A percentile compares a stretch with the other conserved stretches of the same genome.
Evolutionary conservation across 1,140 invertebrate species (phyloP).

Genomic region (Linepithema humile): DNA sequence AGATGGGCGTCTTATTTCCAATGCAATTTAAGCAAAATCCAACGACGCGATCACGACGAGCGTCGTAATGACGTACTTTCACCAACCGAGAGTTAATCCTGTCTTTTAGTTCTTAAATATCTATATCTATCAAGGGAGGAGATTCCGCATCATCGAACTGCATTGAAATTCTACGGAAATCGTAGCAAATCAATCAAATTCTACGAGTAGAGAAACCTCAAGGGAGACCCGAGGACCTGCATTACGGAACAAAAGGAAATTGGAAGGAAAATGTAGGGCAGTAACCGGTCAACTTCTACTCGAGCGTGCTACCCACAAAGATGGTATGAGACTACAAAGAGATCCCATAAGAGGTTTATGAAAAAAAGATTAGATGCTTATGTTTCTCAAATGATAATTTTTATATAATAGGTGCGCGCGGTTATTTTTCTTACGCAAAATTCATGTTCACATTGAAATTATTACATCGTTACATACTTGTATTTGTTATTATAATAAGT

Average conservation of each 20-base stretch:
- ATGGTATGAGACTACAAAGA: slow-evolving; percentile 3
- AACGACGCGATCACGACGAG: slow-evolving; percentile 62
- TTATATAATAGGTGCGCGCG: neutral
- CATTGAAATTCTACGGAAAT: slow-evolving; percentile 33
- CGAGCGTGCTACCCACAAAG: neutral
- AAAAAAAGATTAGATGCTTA: neutral
- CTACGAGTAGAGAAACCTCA: slow-evolving; percentile 12
- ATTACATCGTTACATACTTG: neutral
- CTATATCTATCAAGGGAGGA: neutral
- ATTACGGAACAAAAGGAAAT: slow-evolving; percentile 45
- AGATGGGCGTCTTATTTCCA: slow-evolving; percentile 45
- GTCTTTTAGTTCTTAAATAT: slow-evolving; percentile 43
- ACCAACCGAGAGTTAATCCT: slow-evolving; percentile 48
- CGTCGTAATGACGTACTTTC: slow-evolving; percentile 69
- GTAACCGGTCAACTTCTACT: slow-evolving; percentile 19
- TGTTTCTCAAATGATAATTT: neutral
- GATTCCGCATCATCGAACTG: neutral
- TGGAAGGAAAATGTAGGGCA: slow-evolving; percentile 36
- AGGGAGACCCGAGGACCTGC: neutral
- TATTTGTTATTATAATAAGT: too few species aligned
- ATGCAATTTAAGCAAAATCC: slow-evolving; percentile 69
- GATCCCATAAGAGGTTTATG: neutral
- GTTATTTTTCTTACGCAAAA: neutral
- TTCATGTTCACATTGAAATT: slow-evolving; percentile 19
- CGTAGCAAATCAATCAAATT: slow-evolving; percentile 54